These are phyloP conservation scores for Thereva unica DNA, from an alignment of 2,888 invertebrate species.

Conservation along the genomic window DNA sequence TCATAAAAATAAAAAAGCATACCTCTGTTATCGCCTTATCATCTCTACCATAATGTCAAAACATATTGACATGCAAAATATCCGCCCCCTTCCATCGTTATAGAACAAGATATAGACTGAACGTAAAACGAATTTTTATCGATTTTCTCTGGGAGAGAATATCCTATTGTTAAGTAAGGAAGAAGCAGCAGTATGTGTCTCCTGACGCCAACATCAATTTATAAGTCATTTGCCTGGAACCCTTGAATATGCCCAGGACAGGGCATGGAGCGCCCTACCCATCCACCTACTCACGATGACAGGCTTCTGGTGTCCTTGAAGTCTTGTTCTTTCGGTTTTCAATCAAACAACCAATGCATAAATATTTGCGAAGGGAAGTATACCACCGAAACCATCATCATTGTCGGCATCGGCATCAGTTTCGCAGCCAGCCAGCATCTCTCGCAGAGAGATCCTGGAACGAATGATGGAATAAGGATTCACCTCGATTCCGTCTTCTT, in stretches of 20 bases:
- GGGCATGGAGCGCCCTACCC: neutral
- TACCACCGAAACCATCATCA: too few relatives aligned
- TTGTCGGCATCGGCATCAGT: neutral
- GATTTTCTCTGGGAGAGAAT: constrained; percentile 1
- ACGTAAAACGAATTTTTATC: constrained; percentile 20
- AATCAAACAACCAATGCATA: constrained; percentile 36
- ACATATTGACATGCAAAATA: neutral
- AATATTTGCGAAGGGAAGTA: constrained; percentile 33
- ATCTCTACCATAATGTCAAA: neutral
- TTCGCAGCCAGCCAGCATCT: neutral
- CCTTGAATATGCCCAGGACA: neutral
- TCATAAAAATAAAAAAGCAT: neutral
- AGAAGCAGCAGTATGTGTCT: neutral
- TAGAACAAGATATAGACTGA: neutral
- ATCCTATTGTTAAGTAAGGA: neutral
- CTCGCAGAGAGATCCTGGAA: neutral
- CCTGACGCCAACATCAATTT: too few relatives aligned
- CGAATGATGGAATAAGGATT: constrained; percentile 11
- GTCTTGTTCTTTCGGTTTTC: constrained; percentile 28
- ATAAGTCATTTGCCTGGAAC: too few relatives aligned
- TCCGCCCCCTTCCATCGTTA: neutral
- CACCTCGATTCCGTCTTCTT: neutral
- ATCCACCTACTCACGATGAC: constrained; percentile 5
- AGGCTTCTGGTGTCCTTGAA: constrained; percentile 13
- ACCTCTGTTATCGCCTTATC: neutral